Evolutionary conservation across 2,888 invertebrate genomes (phyloP).

Genomic region (Tinea semifulvella): DNA sequence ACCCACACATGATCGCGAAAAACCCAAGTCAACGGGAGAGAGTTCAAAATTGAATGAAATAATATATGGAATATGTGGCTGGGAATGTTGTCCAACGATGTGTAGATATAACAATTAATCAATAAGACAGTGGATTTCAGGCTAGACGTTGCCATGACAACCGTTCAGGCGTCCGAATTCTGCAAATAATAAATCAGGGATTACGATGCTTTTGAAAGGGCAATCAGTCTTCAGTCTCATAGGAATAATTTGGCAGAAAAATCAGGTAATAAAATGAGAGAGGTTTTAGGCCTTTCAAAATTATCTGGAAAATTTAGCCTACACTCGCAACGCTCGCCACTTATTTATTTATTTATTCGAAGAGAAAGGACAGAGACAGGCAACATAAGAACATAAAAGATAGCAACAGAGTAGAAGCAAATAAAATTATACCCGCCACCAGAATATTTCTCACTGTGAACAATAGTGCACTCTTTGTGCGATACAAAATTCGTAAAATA

Average conservation of each 20-base stretch:
- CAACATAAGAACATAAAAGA: too few relatives aligned
- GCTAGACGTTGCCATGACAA: conserved; percentile 29
- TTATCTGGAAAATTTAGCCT: too few relatives aligned
- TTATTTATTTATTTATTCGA: too few relatives aligned
- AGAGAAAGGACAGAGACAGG: too few relatives aligned
- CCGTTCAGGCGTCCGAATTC: conserved; percentile 5
- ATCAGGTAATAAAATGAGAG: too few relatives aligned
- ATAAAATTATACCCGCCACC: too few relatives aligned
- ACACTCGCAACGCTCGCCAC: too few relatives aligned
- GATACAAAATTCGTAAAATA: too few relatives aligned
- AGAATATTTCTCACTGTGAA: too few relatives aligned
- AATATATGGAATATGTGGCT: not conserved
- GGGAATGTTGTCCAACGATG: not conserved
- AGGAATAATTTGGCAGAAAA: not conserved
- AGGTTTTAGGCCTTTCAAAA: too few relatives aligned
- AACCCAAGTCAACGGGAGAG: not conserved
- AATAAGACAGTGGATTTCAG: conserved; percentile 36
- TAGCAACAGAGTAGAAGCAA: too few relatives aligned
- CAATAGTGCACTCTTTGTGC: too few relatives aligned
- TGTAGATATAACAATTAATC: conserved; percentile 36
- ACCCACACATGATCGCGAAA: not conserved
- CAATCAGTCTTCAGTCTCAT: not conserved
- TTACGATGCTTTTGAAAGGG: not conserved
- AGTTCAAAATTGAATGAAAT: not conserved
- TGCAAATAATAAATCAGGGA: conserved; percentile 12